Evolutionary conservation across 2,113 vertebrate genomes (phyloP).

Genomic region (Callipepla squamata): DNA sequence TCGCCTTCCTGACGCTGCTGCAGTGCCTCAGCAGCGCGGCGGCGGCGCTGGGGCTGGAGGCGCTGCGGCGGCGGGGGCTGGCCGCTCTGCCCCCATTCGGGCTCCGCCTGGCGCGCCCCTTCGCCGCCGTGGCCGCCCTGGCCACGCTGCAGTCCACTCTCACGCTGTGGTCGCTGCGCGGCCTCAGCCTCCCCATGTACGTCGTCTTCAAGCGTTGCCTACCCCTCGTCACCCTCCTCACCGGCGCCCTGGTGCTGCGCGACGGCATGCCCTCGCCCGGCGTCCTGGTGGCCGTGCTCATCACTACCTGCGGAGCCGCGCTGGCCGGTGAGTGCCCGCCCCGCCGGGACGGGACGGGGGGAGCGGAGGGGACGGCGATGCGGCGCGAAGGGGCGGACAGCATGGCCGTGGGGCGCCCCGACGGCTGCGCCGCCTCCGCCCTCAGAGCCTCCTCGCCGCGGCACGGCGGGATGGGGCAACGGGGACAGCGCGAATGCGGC

Average conservation of each 20-base stretch:
- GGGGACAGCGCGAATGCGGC: neutral
- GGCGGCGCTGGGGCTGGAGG: slow-evolving; percentile 88
- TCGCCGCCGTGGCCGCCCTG: slow-evolving; percentile 86
- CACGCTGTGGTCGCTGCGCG: slow-evolving; percentile 93
- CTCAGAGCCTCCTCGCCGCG: neutral
- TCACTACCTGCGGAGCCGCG: slow-evolving; percentile 93
- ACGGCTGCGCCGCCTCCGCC: neutral
- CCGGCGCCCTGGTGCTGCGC: slow-evolving; percentile 90
- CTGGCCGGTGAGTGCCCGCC: slow-evolving; percentile 86
- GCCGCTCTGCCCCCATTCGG: slow-evolving; percentile 88
- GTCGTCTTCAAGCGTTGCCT: slow-evolving; percentile 97
- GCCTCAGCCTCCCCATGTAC: slow-evolving; percentile 97
- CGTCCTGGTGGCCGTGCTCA: slow-evolving; percentile 87
- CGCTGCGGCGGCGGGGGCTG: slow-evolving; percentile 84
- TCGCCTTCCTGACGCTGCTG: slow-evolving; percentile 91
- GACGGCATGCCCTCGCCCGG: slow-evolving; percentile 89
- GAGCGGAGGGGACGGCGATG: neutral
- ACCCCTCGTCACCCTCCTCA: slow-evolving; percentile 91
- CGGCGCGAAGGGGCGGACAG: neutral
- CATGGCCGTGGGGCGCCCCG: neutral
- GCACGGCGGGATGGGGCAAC: no score
- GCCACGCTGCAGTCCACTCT: slow-evolving; percentile 95
- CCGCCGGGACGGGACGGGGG: neutral
- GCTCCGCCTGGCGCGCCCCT: slow-evolving; percentile 87
- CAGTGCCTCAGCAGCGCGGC: slow-evolving; percentile 91